phyloP scores from a whole-genome alignment of 2,797 vertebrate species.

The Adelosebastes latens region DNA sequence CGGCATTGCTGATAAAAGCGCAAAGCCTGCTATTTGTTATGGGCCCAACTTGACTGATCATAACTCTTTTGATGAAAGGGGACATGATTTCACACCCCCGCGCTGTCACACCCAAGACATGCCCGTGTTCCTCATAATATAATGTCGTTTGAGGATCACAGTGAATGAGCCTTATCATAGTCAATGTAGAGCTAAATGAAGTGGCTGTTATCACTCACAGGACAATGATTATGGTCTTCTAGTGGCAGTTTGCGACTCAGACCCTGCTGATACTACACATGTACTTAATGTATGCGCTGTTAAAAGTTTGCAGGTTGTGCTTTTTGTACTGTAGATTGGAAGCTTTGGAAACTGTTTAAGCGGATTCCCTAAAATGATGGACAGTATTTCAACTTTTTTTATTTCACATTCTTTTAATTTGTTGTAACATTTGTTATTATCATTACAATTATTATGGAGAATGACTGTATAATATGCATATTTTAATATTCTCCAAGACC shows the following conservation, averaged over 20 bases:
- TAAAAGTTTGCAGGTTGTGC: not conserved
- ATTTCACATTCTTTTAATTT: too few relatives aligned
- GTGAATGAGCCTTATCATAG: slow-evolving; percentile 67
- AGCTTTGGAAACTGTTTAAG: too few relatives aligned
- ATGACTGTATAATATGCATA: not conserved
- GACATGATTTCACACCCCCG: slow-evolving; percentile 72
- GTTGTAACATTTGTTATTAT: too few relatives aligned
- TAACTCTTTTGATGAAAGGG: slow-evolving; percentile 81
- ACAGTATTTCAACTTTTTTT: too few relatives aligned
- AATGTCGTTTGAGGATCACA: slow-evolving; percentile 60
- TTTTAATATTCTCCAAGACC: not conserved
- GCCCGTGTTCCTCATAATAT: slow-evolving; percentile 68
- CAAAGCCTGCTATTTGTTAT: slow-evolving; percentile 83
- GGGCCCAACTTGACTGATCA: slow-evolving; percentile 74
- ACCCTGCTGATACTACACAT: slow-evolving; percentile 27
- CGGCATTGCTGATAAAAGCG: slow-evolving; percentile 81
- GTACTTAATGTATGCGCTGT: slow-evolving; percentile 20
- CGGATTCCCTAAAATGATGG: too few relatives aligned
- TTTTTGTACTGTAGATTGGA: not conserved
- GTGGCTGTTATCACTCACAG: slow-evolving; percentile 64
- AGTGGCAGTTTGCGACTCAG: slow-evolving; percentile 25
- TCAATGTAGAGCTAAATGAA: slow-evolving; percentile 68
- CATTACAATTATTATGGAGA: not conserved
- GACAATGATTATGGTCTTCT: slow-evolving; percentile 48
- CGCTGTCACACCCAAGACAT: slow-evolving; percentile 68